Evolutionary conservation across 2,888 invertebrate species (phyloP).

Genomic region (Ormia ochracea): DNA sequence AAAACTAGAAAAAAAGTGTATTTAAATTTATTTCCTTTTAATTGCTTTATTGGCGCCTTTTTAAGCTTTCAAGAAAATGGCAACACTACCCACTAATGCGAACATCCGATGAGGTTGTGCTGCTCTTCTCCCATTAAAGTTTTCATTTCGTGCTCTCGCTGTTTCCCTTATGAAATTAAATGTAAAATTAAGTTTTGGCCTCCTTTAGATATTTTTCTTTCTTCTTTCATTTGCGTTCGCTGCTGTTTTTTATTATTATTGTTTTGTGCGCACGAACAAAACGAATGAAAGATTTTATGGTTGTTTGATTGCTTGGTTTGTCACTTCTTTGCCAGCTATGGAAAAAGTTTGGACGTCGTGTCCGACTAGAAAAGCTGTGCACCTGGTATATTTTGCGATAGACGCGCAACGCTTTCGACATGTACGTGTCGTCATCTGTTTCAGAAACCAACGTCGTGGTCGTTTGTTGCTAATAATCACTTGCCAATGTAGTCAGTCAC

Average conservation of each 20-base stretch:
- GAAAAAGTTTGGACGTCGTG: background rate
- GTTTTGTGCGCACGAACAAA: background rate
- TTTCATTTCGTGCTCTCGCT: background rate
- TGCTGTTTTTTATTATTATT: background rate
- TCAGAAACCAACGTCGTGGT: conserved; percentile 14
- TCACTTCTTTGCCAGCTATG: conserved; percentile 31
- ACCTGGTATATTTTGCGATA: conserved; percentile 76
- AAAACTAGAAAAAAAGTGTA: too few relatives aligned
- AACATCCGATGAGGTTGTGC: background rate
- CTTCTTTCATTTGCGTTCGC: background rate
- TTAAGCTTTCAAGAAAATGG: too few relatives aligned
- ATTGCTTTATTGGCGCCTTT: too few relatives aligned
- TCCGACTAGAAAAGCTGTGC: conserved; percentile 64
- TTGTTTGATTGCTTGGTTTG: background rate
- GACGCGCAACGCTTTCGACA: conserved; percentile 73
- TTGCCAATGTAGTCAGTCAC: conserved; percentile 27
- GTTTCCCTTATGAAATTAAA: background rate
- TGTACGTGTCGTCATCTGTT: conserved; percentile 31
- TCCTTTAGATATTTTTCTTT: background rate
- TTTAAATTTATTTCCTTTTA: too few relatives aligned
- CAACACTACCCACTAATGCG: conserved; percentile 4
- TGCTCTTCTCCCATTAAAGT: background rate
- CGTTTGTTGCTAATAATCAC: conserved; percentile 6
- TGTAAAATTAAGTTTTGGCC: background rate
- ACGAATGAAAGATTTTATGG: background rate